phyloP scores from a whole-genome alignment of 2,113 vertebrate species.

The Colinus virginianus region DNA sequence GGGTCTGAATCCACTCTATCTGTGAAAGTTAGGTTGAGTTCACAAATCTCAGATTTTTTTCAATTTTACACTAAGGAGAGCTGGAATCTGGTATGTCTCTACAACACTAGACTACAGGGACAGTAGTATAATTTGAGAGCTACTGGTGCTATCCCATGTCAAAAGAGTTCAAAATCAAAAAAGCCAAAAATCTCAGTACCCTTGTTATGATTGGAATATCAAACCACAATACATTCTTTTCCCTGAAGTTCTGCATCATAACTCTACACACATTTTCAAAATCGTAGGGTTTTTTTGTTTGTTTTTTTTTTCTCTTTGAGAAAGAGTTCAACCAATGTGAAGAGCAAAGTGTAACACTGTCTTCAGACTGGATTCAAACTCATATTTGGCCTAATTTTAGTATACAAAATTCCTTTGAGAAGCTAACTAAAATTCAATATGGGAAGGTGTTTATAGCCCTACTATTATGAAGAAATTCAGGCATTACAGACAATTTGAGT shows the following conservation, averaged over 20 bases:
- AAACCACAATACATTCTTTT: background rate
- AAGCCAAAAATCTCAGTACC: background rate
- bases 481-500: constrained; percentile 34
- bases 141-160: background rate
- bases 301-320: background rate
- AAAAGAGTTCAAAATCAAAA: background rate
- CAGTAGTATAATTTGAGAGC: background rate
- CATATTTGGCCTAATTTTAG: constrained; percentile 13
- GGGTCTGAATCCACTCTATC: background rate
- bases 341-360: background rate
- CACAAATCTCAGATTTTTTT: background rate
- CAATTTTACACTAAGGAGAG: background rate
- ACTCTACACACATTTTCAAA: background rate
- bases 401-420: constrained; percentile 27
- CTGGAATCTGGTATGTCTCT: background rate
- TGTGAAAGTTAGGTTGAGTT: background rate
- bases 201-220: background rate
- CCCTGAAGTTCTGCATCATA: background rate
- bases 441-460: background rate
- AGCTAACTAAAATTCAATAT: constrained; percentile 22
- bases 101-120: background rate
- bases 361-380: constrained; percentile 13
- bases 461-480: constrained; percentile 18
- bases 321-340: background rate
- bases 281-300: background rate